phyloP scores from a whole-genome alignment of 2,113 vertebrate genomes.

The Festucalex cinctus region DNA sequence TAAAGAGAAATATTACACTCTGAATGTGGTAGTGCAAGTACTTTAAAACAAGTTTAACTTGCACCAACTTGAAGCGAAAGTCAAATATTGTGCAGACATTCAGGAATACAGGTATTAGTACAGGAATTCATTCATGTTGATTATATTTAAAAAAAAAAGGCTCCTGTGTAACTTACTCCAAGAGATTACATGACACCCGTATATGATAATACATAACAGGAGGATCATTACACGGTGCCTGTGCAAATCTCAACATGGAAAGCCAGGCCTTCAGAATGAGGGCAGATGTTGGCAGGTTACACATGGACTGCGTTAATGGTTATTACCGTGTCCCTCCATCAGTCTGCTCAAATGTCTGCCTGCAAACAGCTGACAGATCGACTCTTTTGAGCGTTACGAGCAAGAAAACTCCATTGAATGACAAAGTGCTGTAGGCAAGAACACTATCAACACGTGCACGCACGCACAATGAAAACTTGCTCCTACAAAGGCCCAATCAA shows the following conservation, averaged over 20 bases:
- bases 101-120: too few species aligned
- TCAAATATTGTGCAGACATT: slow-evolving; percentile 26
- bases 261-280: slow-evolving; percentile 1
- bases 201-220: not conserved
- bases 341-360: slow-evolving; percentile 19
- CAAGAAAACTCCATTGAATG: slow-evolving; percentile 24
- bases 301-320: slow-evolving; percentile 43
- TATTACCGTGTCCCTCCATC: slow-evolving; percentile 18
- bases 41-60: too few species aligned
- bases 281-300: slow-evolving; percentile 19
- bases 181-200: not conserved
- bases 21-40: too few species aligned
- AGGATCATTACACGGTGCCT: not conserved
- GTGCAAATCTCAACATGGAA: not conserved
- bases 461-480: slow-evolving; percentile 32
- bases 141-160: too few species aligned
- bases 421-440: slow-evolving; percentile 40
- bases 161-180: not conserved
- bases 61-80: slow-evolving; percentile 26
- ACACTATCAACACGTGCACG: slow-evolving; percentile 11
- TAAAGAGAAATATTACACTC: too few species aligned
- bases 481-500: slow-evolving; percentile 47
- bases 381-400: slow-evolving; percentile 23
- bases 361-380: slow-evolving; percentile 24
- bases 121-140: too few species aligned